phyloP scores from a whole-genome alignment of 2,113 vertebrate species.

The Triplophysa tibetana region DNA sequence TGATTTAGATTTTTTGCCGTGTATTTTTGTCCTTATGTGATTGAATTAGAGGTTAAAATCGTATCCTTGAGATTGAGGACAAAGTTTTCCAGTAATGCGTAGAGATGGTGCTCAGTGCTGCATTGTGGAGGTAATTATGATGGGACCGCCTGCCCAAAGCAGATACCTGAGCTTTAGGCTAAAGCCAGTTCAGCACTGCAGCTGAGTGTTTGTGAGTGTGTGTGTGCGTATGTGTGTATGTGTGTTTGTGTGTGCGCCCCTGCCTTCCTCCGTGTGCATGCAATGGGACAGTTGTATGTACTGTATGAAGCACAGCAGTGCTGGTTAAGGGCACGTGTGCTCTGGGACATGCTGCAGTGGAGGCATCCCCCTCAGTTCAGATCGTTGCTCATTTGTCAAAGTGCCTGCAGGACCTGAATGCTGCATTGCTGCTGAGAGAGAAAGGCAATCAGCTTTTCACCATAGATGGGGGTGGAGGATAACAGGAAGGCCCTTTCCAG shows the following conservation, averaged over 20 bases:
- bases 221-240: slow-evolving; percentile 39
- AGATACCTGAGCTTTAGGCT: slow-evolving; percentile 37
- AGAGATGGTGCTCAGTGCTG: neutral
- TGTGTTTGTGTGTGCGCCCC: neutral
- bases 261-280: slow-evolving; percentile 32
- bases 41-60: neutral
- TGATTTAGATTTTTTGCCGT: neutral
- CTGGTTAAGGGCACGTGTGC: slow-evolving; percentile 57
- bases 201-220: slow-evolving; percentile 23
- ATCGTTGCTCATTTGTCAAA: slow-evolving; percentile 78
- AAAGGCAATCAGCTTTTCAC: slow-evolving; percentile 65
- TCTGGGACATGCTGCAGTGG: slow-evolving; percentile 71
- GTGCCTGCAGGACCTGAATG: slow-evolving; percentile 77
- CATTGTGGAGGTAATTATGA: slow-evolving; percentile 24
- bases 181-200: slow-evolving; percentile 47
- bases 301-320: slow-evolving; percentile 64
- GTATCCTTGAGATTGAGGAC: neutral
- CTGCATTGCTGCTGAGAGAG: slow-evolving; percentile 79
- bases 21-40: neutral
- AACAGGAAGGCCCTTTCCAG: slow-evolving; percentile 61
- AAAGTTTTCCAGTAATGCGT: neutral
- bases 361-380: slow-evolving; percentile 66
- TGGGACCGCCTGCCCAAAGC: slow-evolving; percentile 27
- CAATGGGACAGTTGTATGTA: slow-evolving; percentile 46
- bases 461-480: slow-evolving; percentile 64